Evolutionary conservation across 2,888 invertebrate genomes (phyloP).

Genomic region (Hyposoter dolosus): DNA sequence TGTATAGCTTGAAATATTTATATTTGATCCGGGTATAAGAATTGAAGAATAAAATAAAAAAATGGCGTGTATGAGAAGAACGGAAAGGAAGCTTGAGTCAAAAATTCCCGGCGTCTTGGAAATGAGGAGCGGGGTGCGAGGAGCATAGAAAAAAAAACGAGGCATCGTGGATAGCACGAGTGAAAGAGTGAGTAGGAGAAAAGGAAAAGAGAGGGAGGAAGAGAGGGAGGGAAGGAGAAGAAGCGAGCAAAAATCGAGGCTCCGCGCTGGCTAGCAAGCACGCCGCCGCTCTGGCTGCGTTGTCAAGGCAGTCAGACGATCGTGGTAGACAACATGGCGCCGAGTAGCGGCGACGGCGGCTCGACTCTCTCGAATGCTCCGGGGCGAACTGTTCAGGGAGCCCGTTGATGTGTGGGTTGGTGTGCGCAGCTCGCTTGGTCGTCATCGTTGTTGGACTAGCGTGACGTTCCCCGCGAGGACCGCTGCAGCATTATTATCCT

Average conservation of each 20-base stretch:
- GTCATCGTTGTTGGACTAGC: conserved; percentile 78
- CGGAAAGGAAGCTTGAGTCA: conserved; percentile 38
- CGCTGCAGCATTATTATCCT: conserved; percentile 44
- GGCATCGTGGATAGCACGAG: conserved; percentile 45
- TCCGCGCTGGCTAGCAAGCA: conserved; percentile 80
- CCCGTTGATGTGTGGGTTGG: conserved; percentile 39
- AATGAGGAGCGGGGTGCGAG: conserved; percentile 52
- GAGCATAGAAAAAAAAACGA: conserved; percentile 60
- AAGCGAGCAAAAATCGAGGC: conserved; percentile 74
- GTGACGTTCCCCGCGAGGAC: conserved; percentile 80
- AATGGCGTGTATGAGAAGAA: conserved; percentile 55
- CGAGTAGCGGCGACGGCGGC: conserved; percentile 73
- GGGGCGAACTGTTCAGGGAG: conserved; percentile 32
- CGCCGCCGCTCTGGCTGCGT: conserved; percentile 70
- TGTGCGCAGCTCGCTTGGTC: conserved; percentile 69
- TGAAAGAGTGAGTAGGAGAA: conserved; percentile 8
- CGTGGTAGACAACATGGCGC: conserved; percentile 84
- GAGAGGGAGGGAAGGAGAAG: conserved; percentile 34
- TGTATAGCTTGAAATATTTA: conserved; percentile 7
- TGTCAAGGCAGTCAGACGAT: conserved; percentile 76
- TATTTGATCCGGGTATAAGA: conserved; percentile 19
- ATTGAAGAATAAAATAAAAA: conserved; percentile 27
- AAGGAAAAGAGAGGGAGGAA: conserved; percentile 25
- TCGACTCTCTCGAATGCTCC: conserved; percentile 61
- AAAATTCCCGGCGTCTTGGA: conserved; percentile 50